phyloP scores from a whole-genome alignment of 2,797 vertebrate genomes.

The Spheniscus humboldti region DNA sequence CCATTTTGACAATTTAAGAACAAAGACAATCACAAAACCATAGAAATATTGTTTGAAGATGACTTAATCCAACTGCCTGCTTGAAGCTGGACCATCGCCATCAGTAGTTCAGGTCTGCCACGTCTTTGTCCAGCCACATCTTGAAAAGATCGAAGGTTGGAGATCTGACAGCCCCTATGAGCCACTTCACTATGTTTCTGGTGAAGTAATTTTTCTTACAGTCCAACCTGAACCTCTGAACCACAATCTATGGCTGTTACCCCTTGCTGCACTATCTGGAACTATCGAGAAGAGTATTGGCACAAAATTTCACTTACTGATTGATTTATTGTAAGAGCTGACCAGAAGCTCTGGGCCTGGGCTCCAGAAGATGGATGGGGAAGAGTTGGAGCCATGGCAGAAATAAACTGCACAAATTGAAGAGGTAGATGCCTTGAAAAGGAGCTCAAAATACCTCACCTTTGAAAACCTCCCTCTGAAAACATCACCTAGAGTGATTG shows the following conservation, averaged over 20 bases:
- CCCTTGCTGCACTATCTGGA: not conserved
- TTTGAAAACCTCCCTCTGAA: not conserved
- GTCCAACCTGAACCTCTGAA: not conserved
- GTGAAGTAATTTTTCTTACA: not conserved
- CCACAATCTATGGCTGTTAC: not conserved
- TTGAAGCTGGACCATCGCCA: not conserved
- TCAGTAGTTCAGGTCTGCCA: not conserved
- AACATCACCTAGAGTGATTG: not conserved
- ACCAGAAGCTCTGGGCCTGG: not conserved
- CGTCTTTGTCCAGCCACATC: accelerated
- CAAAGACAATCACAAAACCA: not conserved
- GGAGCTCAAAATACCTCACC: not conserved
- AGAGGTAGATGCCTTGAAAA: not conserved
- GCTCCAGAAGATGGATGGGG: not conserved
- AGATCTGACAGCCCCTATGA: not conserved
- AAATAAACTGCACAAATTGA: not conserved
- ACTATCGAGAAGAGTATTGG: not conserved
- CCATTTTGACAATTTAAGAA: not conserved
- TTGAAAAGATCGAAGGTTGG: not conserved
- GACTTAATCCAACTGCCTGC: not conserved
- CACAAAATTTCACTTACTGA: not conserved
- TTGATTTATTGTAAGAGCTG: not conserved
- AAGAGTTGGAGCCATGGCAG: not conserved
- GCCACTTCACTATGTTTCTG: not conserved
- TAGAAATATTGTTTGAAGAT: not conserved